Evolutionary conservation across 2,888 invertebrate genomes (phyloP), one percentile per base, ranked within the genome.

Genomic region (Drosophila phalerata): DNA sequence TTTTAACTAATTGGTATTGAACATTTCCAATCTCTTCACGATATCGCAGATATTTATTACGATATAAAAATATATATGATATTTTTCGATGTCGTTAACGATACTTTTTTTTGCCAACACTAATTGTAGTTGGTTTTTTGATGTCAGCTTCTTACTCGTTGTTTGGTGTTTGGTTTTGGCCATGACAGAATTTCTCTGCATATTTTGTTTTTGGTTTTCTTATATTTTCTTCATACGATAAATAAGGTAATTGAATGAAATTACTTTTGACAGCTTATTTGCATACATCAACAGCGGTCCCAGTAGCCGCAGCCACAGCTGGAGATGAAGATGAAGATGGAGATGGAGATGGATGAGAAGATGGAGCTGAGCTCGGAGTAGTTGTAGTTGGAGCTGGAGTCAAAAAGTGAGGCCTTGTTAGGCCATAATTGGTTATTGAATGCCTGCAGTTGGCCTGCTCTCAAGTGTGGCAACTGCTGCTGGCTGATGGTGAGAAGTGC

Each of bases 181-280:
- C 82, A 76, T 80, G 81, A 78, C 71, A 79, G 85, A 82, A 80
- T 86, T 83, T 74, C 73, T 74, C 70, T 65, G 66, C 64, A 64
- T n/a, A n/a, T n/a, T n/a, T n/a, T n/a, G n/a, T 82, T 83, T 83
- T 86, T 61, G 60, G 58, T 62, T 49, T 69, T 47, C 67, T 34
- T 67, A 40, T 67, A 15, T 71, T 34, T 65, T 43, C 55, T 43
- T 17, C 71, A 51, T 79, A 84, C 86, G 81, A 78, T 86, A 86
- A 86, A 86, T 88, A 88, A 86, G 88, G 86, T 86, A 88, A 86
- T 86, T 86, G 88, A 86, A 88, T 86, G 85, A 88, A 86, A 88
- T 86, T 88, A 85, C 88, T 86, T 88, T 86, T 86, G 86, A 86
- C 86, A 86, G 88, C 86, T 86, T 85, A 86, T 86, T 86, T 86